Percentiles rank a stretch among this genome's conserved stretches.
These are phyloP conservation scores for Clostera curtula DNA, from an alignment of 2,888 invertebrate genomes.

Conservation along the genomic window DNA sequence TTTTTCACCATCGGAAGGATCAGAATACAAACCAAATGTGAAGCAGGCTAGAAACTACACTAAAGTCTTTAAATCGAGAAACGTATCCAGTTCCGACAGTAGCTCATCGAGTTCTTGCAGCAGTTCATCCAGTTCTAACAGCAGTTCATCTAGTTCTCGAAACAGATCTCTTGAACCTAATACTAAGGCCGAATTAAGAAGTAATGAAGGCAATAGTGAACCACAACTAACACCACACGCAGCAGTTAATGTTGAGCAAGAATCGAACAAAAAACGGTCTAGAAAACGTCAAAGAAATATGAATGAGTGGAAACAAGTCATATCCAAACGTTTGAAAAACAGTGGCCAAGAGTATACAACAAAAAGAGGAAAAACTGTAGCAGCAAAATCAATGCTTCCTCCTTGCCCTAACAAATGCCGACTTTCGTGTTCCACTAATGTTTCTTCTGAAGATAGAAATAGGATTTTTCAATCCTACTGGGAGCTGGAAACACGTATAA, in stretches of 20 bases:
- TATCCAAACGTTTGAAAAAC: constrained; percentile 14
- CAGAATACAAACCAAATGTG: constrained; percentile 9
- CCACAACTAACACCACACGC: constrained; percentile 6
- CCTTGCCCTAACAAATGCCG: constrained; percentile 12
- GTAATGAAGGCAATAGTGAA: constrained; percentile 4
- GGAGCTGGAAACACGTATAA: constrained; percentile 13
- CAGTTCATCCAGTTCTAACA: constrained; percentile 2
- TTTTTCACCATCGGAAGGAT: constrained; percentile 13
- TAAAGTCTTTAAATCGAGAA: too few species aligned
- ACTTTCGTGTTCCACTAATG: constrained; percentile 14
- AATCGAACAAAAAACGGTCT: constrained; percentile 8
- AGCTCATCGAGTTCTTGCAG: constrained; percentile 8
- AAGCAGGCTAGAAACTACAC: too few species aligned
- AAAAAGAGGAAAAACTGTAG: constrained; percentile 10
- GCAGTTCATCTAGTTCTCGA: constrained; percentile 6
- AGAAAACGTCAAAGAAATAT: constrained; percentile 14
- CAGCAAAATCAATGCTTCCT: constrained; percentile 15
- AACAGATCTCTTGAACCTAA: constrained; percentile 6
- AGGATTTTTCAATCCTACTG: constrained; percentile 15
- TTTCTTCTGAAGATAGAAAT: constrained; percentile 13
- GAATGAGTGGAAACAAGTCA: constrained; percentile 12
- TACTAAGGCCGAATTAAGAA: constrained; percentile 13
- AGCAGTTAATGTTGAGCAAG: constrained; percentile 7
- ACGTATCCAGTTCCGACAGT: constrained; percentile 8
- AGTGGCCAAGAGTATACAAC: constrained; percentile 13